Base-by-base conservation (phyloP, 2,888 invertebrate genomes). In the Drosophila helvetica region DNA sequence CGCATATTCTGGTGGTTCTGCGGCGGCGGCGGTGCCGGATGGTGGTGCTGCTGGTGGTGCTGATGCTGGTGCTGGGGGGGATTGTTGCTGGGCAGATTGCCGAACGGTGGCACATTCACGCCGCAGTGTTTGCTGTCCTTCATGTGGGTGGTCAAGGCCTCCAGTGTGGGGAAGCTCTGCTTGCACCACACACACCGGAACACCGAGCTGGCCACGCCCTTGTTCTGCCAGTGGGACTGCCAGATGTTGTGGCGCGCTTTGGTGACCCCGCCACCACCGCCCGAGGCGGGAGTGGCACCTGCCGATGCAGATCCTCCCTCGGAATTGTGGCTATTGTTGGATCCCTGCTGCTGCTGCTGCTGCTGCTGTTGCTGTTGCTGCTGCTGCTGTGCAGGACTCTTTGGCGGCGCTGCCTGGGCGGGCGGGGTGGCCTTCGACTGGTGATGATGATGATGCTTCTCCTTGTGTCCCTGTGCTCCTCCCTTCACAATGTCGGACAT, bases 121-220 rank as follows among this genome's bases (percentile, higher is more conserved):
- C 96, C 96, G 79, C 99, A 98, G 89, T 99, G 98, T 90, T 98
- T 98, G 3, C 98, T 98, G 92, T 98, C 98, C 92, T 99, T 98
- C 99, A 99, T 99, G 92, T 99, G 99, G 33, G 98, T 95, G 12
- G 98, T 98, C 93, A 99, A 94, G 73, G 98, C 97, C 7, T 98
- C 98, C 50, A 99, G 93, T 19, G 98, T 97, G 63, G 97, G 96
- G 91, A 99, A 99, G 87, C 98, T 98, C 91, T 98, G 98, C 91
- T 98, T 98, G 92, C 99, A 99, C 97, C 98, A 98, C 47, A 99
- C 99, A 92, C 99, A 99, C 89, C 98, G 96, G 33, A 99, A 94
- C 30, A 99, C 99, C 89, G 98, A 98, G 91, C 98, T 97, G 42
- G 98, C 98, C 1, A 98, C 97, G 18, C 98, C 98, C 91, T 97